phyloP scores from a whole-genome alignment of 1,140 invertebrate genomes.

The Cepaea nemoralis region DNA sequence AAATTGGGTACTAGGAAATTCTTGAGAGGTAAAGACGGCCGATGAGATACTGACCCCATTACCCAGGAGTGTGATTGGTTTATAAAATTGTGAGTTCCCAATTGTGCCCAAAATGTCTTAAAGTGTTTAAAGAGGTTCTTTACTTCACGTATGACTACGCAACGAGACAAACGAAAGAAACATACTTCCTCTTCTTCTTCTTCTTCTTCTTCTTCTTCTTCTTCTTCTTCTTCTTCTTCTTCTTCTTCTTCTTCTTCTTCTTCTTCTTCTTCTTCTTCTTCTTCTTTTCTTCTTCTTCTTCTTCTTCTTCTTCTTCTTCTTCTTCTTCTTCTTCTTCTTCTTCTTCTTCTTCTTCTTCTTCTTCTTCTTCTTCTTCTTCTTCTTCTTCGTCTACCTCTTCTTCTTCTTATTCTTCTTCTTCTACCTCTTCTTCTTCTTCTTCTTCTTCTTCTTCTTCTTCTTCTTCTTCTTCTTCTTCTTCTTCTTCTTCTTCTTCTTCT shows the following conservation, averaged over 20 bases:
- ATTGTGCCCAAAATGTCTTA: too few relatives aligned
- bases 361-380: background rate
- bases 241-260: conserved; percentile 15
- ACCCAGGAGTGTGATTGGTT: too few relatives aligned
- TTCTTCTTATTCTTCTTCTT: too few relatives aligned
- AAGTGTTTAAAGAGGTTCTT: too few relatives aligned
- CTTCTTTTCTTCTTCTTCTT: background rate
- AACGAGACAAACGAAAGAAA: too few relatives aligned
- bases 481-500: background rate
- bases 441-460: background rate
- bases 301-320: background rate
- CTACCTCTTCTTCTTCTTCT: too few relatives aligned
- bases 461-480: background rate
- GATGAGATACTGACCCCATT: too few relatives aligned
- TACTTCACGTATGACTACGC: too few relatives aligned
- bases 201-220: background rate
- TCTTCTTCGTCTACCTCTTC: too few relatives aligned
- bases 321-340: background rate
- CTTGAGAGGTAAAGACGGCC: too few relatives aligned
- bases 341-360: background rate
- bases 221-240: background rate
- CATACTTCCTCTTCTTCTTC: conserved; percentile 15
- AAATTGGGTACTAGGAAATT: too few relatives aligned
- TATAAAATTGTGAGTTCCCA: too few relatives aligned
- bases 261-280: background rate